Evolutionary conservation across 1,140 invertebrate genomes (phyloP).

Genomic region (Leguminivora glycinivorella): DNA sequence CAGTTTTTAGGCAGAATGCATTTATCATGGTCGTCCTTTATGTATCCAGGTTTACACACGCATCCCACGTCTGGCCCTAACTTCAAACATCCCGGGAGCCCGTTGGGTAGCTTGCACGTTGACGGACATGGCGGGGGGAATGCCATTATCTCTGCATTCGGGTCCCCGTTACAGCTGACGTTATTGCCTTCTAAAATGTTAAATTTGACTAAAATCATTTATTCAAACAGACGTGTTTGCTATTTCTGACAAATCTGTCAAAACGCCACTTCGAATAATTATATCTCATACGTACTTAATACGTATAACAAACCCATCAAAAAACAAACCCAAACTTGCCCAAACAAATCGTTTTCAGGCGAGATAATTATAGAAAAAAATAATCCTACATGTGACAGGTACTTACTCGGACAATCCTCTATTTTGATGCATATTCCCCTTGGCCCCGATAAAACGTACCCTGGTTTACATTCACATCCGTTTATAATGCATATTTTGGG

Average conservation of each 20-base stretch:
- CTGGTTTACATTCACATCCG: constrained; percentile 42
- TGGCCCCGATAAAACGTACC: constrained; percentile 34
- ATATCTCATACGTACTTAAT: no score
- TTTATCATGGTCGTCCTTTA: constrained; percentile 22
- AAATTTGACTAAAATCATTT: background rate
- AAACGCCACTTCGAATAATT: no score
- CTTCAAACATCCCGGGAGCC: background rate
- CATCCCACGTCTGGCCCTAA: constrained; percentile 30
- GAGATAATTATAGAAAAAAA: no score
- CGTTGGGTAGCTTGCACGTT: constrained; percentile 30
- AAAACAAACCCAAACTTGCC: no score
- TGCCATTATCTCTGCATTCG: constrained; percentile 28
- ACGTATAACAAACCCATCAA: no score
- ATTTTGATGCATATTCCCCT: constrained; percentile 33
- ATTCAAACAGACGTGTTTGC: background rate
- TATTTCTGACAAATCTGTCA: no score
- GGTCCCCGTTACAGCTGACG: constrained; percentile 36
- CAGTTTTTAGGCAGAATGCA: constrained; percentile 35
- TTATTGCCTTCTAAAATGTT: constrained; percentile 25
- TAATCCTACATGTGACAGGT: no score
- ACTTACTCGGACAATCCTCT: constrained; percentile 35
- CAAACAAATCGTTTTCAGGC: no score
- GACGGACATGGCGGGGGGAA: constrained; percentile 33
- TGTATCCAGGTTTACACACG: constrained; percentile 35
- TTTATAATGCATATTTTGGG: constrained; percentile 27